Base-by-base conservation (phyloP, 2,113 vertebrate species). In the Heterotis niloticus region DNA sequence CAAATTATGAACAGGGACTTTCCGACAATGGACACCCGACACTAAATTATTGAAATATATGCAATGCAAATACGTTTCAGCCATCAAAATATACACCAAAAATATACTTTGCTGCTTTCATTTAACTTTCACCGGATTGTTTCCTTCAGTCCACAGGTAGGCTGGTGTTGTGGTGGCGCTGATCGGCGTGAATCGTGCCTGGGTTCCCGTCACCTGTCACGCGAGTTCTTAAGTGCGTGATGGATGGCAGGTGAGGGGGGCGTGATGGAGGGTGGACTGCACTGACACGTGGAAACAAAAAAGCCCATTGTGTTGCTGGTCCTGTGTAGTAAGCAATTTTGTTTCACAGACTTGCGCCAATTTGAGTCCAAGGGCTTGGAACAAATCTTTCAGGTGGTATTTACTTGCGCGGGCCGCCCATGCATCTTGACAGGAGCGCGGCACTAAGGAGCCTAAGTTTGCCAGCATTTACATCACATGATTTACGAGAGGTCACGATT, bases 381-480 rank as follows among this genome's bases (percentile, higher is more conserved):
- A n/a, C 18, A 59, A 70, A 78, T 70, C 54, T 13, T 68, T 70
- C 29, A 12, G 24, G 24, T 78, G 65, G 44, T 56, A 70, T 78
- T 71, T 71, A 71, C 24, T 60, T 20, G 64, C 24, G 10, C 24
- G 57, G 10, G 56, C 14, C 28, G 62, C 28, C 59, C 20, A 13
- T 70, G 28, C 28, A 9, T 59, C 77, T 44, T 60, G 52, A 78
- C 23, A 62, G 57, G 56, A 13, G 17, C 54, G n/a, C 24, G n/a
- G 18, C 14, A 59, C 59, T 78, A 78, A 78, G 70, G 59, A 78
- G 5, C 44, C 20, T 62, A 62, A 64, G 44, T 71, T 62, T 29
- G 62, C 17, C 28, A 26, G 10, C 44, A 62, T 59, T 78, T 78
- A 54, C 54, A 18, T 54, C 24, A 69, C 51, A 56, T 54, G n/a